Conservation (phyloP, 2,888 invertebrate species). For the Trichopoda pennipes region DNA sequence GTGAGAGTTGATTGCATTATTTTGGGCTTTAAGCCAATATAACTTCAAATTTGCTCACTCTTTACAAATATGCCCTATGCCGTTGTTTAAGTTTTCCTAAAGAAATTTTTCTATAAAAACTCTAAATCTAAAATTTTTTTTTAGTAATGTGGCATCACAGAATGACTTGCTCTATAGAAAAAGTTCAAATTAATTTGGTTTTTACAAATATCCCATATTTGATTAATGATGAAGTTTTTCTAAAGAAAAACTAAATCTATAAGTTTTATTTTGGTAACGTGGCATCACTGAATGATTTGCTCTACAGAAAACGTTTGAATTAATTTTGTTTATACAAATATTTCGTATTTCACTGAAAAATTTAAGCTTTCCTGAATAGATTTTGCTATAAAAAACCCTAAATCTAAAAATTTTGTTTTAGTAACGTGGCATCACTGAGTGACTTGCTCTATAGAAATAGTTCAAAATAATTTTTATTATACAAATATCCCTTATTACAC, state of each 20-base stretch:
- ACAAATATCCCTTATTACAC: constrained; percentile 54
- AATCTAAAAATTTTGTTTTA: no score
- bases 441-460: background rate
- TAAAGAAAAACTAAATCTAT: no score
- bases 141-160: constrained; percentile 7
- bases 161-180: background rate
- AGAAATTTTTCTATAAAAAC: background rate
- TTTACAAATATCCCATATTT: constrained; percentile 51
- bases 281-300: constrained; percentile 5
- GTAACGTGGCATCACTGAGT: background rate
- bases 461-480: constrained; percentile 54
- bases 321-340: constrained; percentile 56
- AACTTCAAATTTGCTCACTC: no score
- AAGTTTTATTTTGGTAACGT: no score
- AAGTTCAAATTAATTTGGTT: constrained; percentile 53
- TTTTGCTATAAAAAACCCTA: background rate
- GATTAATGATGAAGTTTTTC: no score
- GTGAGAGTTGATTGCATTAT: no score
- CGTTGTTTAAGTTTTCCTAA: no score
- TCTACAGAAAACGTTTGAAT: constrained; percentile 36
- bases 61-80: no score
- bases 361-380: constrained; percentile 28
- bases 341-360: constrained; percentile 42
- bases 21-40: no score
- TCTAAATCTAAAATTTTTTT: no score